Percentiles rank a stretch among this genome's conserved stretches.
These are phyloP conservation scores for Sylvietta virens DNA, from an alignment of 2,113 vertebrate species.

Conservation along the genomic window DNA sequence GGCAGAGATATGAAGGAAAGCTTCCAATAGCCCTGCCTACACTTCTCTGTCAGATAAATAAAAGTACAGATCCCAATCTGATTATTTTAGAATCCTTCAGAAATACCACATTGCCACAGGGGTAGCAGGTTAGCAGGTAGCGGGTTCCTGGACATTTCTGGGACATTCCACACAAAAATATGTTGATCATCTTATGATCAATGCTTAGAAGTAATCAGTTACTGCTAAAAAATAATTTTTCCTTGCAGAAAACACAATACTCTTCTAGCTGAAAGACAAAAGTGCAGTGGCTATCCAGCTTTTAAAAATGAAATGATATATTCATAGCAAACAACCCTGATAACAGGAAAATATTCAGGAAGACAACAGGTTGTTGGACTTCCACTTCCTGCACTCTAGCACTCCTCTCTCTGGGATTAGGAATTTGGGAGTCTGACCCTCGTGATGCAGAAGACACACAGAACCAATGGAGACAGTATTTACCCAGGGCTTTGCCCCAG, in stretches of 20 bases:
- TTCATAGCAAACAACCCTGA: background rate
- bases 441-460: background rate
- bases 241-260: background rate
- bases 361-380: background rate
- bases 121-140: background rate
- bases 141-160: background rate
- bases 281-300: background rate
- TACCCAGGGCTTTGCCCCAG: background rate
- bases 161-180: background rate
- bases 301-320: background rate
- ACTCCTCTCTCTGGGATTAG: background rate
- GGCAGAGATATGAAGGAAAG: background rate
- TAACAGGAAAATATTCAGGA: background rate
- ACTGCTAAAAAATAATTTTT: background rate
- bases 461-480: background rate
- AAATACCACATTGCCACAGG: background rate
- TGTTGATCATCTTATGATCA: background rate
- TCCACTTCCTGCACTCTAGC: background rate
- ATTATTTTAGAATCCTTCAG: background rate
- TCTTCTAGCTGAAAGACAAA: background rate
- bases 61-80: background rate
- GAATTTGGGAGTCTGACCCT: background rate
- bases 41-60: background rate
- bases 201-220: background rate
- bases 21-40: background rate